These are phyloP conservation scores for Cryptotis parvus DNA, from an alignment of 2,113 vertebrate genomes.

Conservation along the genomic window DNA sequence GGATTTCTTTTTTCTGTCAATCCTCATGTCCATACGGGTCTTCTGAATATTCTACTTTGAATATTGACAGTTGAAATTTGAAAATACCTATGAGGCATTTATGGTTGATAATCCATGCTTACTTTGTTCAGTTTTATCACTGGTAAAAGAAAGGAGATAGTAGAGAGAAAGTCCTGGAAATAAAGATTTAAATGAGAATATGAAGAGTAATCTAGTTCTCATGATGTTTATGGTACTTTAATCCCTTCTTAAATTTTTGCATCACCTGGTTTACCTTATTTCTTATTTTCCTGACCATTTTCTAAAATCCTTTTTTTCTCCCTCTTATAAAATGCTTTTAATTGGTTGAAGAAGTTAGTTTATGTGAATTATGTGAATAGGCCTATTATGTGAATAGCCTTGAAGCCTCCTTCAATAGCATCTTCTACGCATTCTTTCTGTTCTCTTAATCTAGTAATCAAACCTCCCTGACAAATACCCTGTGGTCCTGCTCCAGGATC, in stretches of 20 bases:
- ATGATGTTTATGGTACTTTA: not conserved
- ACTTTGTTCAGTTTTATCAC: not conserved
- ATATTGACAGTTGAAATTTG: too few relatives aligned
- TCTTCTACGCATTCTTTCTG: not conserved
- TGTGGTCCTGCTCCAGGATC: not conserved
- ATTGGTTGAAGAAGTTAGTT: not conserved
- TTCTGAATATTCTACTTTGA: slow-evolving; percentile 30
- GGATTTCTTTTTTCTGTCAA: not conserved
- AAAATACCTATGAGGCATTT: not conserved
- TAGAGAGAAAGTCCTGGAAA: not conserved
- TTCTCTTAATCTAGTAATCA: not conserved
- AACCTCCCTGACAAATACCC: not conserved
- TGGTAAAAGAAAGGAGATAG: not conserved
- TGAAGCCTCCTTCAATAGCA: not conserved
- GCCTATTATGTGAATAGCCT: not conserved
- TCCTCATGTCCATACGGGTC: not conserved
- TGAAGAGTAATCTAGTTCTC: not conserved
- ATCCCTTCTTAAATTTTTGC: not conserved
- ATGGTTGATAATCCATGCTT: not conserved
- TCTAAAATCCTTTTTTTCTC: slow-evolving; percentile 20
- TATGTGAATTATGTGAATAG: not conserved
- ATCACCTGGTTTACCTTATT: slow-evolving; percentile 6
- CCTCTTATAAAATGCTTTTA: slow-evolving; percentile 14
- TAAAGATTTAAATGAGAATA: not conserved
- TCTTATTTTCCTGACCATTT: not conserved